Percentiles rank a stretch among this genome's conserved stretches.
Evolutionary conservation across 2,888 invertebrate genomes (phyloP).

Genomic region (Caenorhabditis afra): DNA sequence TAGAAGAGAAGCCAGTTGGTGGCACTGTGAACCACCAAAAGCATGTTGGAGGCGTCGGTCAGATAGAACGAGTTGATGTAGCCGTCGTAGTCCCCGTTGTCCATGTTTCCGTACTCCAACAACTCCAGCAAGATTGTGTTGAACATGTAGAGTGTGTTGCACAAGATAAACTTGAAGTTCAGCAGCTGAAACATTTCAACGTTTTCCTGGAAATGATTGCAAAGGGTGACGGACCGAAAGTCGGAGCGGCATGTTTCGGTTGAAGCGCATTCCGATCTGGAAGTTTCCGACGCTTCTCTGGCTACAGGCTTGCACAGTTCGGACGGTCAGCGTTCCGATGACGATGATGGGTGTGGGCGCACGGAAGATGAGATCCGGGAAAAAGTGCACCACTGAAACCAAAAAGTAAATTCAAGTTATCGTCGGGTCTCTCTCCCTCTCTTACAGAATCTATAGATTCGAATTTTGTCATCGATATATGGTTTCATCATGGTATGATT

Average conservation of each 20-base stretch:
- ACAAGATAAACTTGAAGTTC: conserved; percentile 79
- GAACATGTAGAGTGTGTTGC: conserved; percentile 80
- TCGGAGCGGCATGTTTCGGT: conserved; percentile 68
- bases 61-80: conserved; percentile 76
- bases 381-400: conserved; percentile 77
- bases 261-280: conserved; percentile 61
- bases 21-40: conserved; percentile 78
- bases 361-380: conserved; percentile 79
- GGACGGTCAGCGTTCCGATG: conserved; percentile 76
- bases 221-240: conserved; percentile 66
- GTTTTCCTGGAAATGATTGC: neutral
- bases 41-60: conserved; percentile 77
- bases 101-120: conserved; percentile 72
- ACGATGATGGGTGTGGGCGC: conserved; percentile 78
- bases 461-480: conserved; percentile 65
- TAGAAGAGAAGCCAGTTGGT: conserved; percentile 80
- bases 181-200: conserved; percentile 70
- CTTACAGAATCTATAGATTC: conserved; percentile 63
- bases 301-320: conserved; percentile 74
- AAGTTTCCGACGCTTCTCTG: conserved; percentile 64
- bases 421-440: neutral
- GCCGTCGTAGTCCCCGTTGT: conserved; percentile 62
- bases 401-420: neutral
- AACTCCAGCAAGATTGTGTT: conserved; percentile 79
- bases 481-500: conserved; percentile 75